Base-by-base conservation (phyloP, 2,797 vertebrate genomes). In the Mormyrops boulengeri region DNA sequence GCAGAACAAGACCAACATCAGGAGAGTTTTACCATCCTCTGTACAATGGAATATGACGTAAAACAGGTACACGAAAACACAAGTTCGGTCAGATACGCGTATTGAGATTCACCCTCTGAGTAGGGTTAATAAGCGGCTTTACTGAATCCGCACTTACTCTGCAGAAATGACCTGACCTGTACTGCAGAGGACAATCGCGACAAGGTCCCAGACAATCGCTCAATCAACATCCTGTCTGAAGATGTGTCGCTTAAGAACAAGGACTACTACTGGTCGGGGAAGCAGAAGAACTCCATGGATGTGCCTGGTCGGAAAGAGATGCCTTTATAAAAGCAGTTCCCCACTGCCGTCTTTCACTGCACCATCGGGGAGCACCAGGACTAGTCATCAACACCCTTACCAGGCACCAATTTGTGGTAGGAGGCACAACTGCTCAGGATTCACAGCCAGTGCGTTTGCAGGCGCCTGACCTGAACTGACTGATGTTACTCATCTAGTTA, bases 201-300 rank as follows among this genome's bases (percentile, higher is more conserved):
- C 92, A 94, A 94, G 91, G 92, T 91, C 0, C 26, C 86, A 8
- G 93, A 93, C 38, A 73, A 88, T 88, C 62, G 89, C 0, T 0
- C n/a, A 0, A 90, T 93, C 22, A 87, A 92, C 17, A 11, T 94
- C 0, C 91, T 89, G 41, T 73, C 93, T 0, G 92, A 92, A 60
- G 96, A 97, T 5, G 41, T 90, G 0, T 89, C 92, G 2, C 88
- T 88, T 9, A 96, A 95, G 93, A 95, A 49, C 91, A 94, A 89
- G 86, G 95, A 96, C 0, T 88, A 90, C 53, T 92, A 91, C 73
- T 95, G 92, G 80, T 90, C 93, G 11, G 89, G 85, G 88, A 94
- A 95, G 91, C 94, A 91, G 88, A 94, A 92, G 89, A 93, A 80
- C 0, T 60, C 91, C 62, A 60, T 91, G 0, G 94, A 95, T 5